phyloP scores from a whole-genome alignment of 2,888 invertebrate genomes.

The Tenthredo amoena region DNA sequence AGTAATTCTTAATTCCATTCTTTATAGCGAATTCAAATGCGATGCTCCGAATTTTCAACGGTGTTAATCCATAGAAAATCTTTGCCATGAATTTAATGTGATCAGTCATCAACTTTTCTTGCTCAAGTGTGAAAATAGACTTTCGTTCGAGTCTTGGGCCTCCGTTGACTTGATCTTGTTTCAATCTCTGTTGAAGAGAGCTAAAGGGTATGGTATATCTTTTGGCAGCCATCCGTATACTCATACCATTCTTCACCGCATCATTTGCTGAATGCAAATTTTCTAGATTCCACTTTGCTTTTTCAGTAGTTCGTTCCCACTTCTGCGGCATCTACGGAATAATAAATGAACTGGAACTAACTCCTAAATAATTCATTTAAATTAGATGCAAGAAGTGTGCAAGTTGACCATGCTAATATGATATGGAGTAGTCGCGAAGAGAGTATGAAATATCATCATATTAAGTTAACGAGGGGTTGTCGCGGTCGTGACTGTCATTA shows the following conservation, averaged over 20 bases:
- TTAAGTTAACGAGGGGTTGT: background rate
- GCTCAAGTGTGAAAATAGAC: slow-evolving; percentile 59
- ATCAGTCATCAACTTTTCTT: slow-evolving; percentile 60
- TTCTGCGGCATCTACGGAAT: background rate
- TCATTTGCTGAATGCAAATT: background rate
- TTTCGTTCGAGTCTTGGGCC: slow-evolving; percentile 57
- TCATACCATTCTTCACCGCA: background rate
- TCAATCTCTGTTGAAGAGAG: slow-evolving; percentile 54
- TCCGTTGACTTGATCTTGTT: slow-evolving; percentile 32
- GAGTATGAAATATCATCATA: background rate
- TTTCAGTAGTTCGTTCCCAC: background rate
- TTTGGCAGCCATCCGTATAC: slow-evolving; percentile 55
- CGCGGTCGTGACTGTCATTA: background rate
- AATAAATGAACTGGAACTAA: background rate
- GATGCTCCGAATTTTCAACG: slow-evolving; percentile 59
- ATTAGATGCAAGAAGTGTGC: background rate
- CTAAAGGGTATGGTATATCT: slow-evolving; percentile 55
- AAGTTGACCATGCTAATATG: background rate
- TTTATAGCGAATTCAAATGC: slow-evolving; percentile 63
- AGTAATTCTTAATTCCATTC: slow-evolving; percentile 63
- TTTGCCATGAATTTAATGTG: slow-evolving; percentile 60
- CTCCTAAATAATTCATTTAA: background rate
- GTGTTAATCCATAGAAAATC: slow-evolving; percentile 63
- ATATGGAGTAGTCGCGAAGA: background rate
- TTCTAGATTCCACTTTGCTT: background rate